A percentile compares a stretch with the other conserved stretches of the same genome.
Evolutionary conservation across 2,113 vertebrate species (phyloP).

Genomic region (Tonatia bakeri): DNA sequence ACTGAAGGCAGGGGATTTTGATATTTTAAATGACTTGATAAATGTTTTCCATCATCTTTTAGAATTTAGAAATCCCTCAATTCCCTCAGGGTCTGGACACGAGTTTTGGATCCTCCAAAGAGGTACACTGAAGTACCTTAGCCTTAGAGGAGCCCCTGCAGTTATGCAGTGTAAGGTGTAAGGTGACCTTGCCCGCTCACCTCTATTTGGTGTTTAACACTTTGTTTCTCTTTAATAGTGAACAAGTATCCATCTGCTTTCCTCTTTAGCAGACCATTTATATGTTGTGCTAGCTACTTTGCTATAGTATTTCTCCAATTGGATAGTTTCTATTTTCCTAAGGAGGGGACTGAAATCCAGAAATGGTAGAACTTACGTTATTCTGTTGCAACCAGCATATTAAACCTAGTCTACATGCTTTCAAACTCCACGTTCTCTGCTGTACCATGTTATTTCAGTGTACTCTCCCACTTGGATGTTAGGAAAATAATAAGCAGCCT

Average conservation of each 20-base stretch:
- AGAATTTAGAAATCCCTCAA: conserved; percentile 21
- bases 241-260: not conserved
- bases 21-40: conserved; percentile 18
- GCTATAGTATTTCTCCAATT: not conserved
- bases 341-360: not conserved
- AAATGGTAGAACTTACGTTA: not conserved
- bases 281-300: not conserved
- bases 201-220: not conserved
- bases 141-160: not conserved
- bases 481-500: not conserved
- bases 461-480: not conserved
- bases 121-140: not conserved
- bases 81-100: not conserved
- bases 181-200: not conserved
- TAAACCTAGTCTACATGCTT: not conserved
- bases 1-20: not conserved
- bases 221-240: not conserved
- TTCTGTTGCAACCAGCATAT: not conserved
- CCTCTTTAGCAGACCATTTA: not conserved
- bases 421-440: not conserved
- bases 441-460: not conserved
- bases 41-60: not conserved
- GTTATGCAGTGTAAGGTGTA: not conserved
- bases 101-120: not conserved
- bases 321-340: not conserved